phyloP scores from a whole-genome alignment of 2,888 invertebrate genomes.

The Drosophila prolongata region DNA sequence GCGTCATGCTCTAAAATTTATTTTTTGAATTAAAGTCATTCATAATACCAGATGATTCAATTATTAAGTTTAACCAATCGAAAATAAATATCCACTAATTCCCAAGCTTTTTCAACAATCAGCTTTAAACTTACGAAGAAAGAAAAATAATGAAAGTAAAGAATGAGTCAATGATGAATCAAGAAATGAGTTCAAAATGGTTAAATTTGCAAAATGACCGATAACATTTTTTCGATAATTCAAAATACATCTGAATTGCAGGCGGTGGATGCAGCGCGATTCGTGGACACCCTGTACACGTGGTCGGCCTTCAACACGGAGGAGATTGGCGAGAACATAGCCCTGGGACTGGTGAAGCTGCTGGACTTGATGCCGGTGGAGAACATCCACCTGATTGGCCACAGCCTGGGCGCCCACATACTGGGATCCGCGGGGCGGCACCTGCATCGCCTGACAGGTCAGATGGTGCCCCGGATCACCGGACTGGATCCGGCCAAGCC shows the following conservation, averaged over 20 bases:
- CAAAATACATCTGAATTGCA: conserved; percentile 32
- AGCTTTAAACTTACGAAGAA: neutral
- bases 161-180: neutral
- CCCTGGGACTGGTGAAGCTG: conserved; percentile 73
- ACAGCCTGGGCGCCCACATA: conserved; percentile 84
- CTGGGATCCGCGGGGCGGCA: conserved; percentile 81
- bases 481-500: conserved; percentile 84
- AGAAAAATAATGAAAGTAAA: neutral
- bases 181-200: too few species aligned
- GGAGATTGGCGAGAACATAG: conserved; percentile 80
- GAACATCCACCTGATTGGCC: conserved; percentile 83
- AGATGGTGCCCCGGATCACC: conserved; percentile 79
- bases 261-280: conserved; percentile 82
- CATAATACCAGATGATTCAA: too few species aligned
- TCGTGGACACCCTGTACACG: conserved; percentile 82
- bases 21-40: too few species aligned
- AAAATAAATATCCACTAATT: too few species aligned
- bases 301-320: conserved; percentile 84
- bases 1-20: too few species aligned
- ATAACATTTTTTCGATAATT: neutral
- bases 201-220: too few species aligned
- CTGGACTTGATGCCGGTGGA: conserved; percentile 70
- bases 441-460: conserved; percentile 68
- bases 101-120: neutral
- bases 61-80: too few species aligned